Evolutionary conservation across 2,797 vertebrate species (phyloP), one percentile per base, ranked within the genome.

Genomic region (Sarcoramphus papa): DNA sequence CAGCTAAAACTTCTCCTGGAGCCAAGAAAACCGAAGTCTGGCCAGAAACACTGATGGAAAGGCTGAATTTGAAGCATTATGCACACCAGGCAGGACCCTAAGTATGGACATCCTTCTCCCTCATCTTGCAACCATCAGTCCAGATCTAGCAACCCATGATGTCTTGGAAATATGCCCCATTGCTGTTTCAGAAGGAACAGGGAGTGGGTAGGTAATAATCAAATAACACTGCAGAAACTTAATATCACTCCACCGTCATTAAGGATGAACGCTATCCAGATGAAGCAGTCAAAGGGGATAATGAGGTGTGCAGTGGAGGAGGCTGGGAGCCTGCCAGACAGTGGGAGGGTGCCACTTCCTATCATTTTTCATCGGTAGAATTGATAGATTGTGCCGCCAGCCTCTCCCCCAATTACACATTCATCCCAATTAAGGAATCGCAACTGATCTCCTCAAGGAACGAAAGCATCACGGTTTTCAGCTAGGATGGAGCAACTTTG

Each of bases 311-410:
- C 88, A 82, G 69, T 3, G 57, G 40, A 28, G 78, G 83, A 91
- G 90, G 67, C 63, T 95, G 93, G 64, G 86, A 92, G 73, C 59
- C 87, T 81, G 88, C 75, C 90, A 82, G 37, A 18, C 57, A 40
- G 69, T 13, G 72, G 78, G 85, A 94, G 85, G 89, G 76, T 81
- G 94, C 86, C 82, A 33, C 91, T 85, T 95, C 85, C 80, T 21
- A 81, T 69, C n/a, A 75, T 91, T 96, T 85, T 53, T 92, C 93
- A 82, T 24, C 20, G 89, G 85, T 45, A 90, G 91, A 95, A 86
- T 10, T 75, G 85, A 91, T 85, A 67, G 79, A 95, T 90, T 45
- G 51, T 41, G 88, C 85, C 77, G 53, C 63, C 48, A 80, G 63
- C 50, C 64, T 89, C 69, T 70, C 47, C 94, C 81, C 73, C 88